Base-by-base conservation (phyloP, 2,888 invertebrate genomes). In the Calliopum simillimum region DNA sequence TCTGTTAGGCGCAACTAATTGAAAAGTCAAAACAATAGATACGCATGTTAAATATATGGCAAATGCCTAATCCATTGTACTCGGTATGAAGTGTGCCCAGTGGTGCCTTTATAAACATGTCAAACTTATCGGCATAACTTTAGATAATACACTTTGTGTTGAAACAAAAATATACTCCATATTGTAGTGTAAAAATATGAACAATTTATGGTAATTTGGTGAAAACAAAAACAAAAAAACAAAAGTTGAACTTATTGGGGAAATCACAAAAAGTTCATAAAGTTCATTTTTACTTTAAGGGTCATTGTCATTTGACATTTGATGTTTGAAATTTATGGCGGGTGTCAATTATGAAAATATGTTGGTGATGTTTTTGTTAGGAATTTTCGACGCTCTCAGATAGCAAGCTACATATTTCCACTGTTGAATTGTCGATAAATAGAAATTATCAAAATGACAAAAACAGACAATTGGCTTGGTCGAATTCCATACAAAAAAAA, bases 171-270 rank as follows among this genome's bases (percentile, higher is more conserved):
- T 16, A 41, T 16, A 56, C 5, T 23, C 21, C 19, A 21, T 21
- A 53, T 53, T 21, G 21, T 14, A 23, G 14, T 14, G 11, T 19
- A 3, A 23, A 53, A 53, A 53, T 53, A 53, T 53, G 23, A 23
- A 21, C 2, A 23, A 19, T 53, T 53, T 53, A 53, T 53, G 53
- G 13, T 53, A 23, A 53, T 53, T 53, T 33, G 33, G 8, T 5
- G 33, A 8, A 8, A 8, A 8, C 8, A 49, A 33, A 8, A 25
- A 55, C 33, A 49, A 49, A 55, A 43, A 66, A 77, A 51, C 55
- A 69, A 61, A 33, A 33, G 75, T 67, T 58, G 69, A 33, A 61
- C 63, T 73, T 19, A 23, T 21, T 53, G 16, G 14, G 13, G 3
- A 23, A 53, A 53, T 23, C 12, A 53, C 19, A 49, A 4, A 14